Evolutionary conservation across 2,797 vertebrate species (phyloP).

Genomic region (Fistularia tabacaria): DNA sequence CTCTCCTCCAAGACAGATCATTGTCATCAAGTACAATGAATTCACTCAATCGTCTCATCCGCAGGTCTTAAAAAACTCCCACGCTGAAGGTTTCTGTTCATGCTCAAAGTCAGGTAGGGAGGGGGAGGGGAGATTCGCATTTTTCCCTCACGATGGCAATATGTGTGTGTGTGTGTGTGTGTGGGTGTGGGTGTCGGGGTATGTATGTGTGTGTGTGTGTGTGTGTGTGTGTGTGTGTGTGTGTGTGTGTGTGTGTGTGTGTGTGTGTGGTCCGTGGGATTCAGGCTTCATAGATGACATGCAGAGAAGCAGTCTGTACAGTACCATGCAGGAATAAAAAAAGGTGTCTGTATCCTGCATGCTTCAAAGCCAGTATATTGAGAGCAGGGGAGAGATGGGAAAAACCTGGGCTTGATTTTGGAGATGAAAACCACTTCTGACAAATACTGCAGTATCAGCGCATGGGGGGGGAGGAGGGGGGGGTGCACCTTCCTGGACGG

Average conservation of each 20-base stretch:
- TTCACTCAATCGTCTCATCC: constrained; percentile 56
- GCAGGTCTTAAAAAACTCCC: constrained; percentile 45
- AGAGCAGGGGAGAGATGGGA: constrained; percentile 65
- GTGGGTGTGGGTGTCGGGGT: constrained; percentile 23
- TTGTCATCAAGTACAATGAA: constrained; percentile 44
- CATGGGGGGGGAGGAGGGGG: constrained; percentile 32
- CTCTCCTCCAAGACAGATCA: constrained; percentile 70
- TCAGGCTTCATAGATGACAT: constrained; percentile 60
- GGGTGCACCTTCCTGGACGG: constrained; percentile 17
- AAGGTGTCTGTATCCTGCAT: constrained; percentile 75
- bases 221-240: constrained; percentile 23
- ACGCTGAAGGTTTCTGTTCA: constrained; percentile 53
- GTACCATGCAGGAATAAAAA: constrained; percentile 73
- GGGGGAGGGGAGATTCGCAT: background rate
- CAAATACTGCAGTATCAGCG: constrained; percentile 29
- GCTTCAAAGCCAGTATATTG: constrained; percentile 82
- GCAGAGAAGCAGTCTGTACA: constrained; percentile 68
- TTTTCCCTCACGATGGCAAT: too few relatives aligned
- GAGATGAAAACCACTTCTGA: constrained; percentile 43
- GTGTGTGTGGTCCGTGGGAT: constrained; percentile 47
- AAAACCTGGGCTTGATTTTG: constrained; percentile 33
- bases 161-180: too few relatives aligned
- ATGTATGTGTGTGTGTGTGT: constrained; percentile 41
- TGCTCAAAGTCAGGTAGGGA: constrained; percentile 47
- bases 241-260: constrained; percentile 32